Evolutionary conservation across 2,113 vertebrate genomes (phyloP).

Genomic region (Pteronura brasiliensis): DNA sequence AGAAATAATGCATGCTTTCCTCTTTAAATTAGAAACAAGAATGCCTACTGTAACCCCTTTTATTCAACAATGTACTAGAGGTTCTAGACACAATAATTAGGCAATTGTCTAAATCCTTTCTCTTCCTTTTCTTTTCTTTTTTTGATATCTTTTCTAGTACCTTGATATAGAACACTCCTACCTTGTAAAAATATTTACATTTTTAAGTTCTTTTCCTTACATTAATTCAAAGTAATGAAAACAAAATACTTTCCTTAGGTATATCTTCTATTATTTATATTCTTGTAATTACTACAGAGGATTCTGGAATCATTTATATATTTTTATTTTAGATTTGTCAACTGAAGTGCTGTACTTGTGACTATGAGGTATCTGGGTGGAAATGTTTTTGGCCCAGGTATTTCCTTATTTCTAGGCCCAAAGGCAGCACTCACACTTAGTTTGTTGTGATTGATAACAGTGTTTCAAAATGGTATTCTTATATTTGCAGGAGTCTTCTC

Average conservation of each 20-base stretch:
- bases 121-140: background rate
- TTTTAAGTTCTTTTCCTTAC: background rate
- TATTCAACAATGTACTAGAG: background rate
- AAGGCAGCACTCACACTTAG: background rate
- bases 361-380: background rate
- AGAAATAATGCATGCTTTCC: background rate
- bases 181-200: background rate
- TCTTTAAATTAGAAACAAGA: background rate
- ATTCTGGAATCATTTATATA: background rate
- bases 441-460: background rate
- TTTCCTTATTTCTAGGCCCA: background rate
- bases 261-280: background rate
- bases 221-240: background rate
- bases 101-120: background rate
- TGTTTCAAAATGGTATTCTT: background rate
- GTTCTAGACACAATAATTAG: background rate
- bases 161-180: background rate
- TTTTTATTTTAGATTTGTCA: background rate
- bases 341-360: background rate
- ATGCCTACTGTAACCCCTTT: background rate
- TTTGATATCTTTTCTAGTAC: background rate
- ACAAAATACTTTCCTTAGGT: background rate
- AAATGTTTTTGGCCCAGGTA: background rate
- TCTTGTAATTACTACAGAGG: background rate
- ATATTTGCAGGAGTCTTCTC: background rate